Percentiles rank a stretch among this genome's conserved stretches.
phyloP scores from a whole-genome alignment of 1,140 invertebrate genomes.

The Apis laboriosa region DNA sequence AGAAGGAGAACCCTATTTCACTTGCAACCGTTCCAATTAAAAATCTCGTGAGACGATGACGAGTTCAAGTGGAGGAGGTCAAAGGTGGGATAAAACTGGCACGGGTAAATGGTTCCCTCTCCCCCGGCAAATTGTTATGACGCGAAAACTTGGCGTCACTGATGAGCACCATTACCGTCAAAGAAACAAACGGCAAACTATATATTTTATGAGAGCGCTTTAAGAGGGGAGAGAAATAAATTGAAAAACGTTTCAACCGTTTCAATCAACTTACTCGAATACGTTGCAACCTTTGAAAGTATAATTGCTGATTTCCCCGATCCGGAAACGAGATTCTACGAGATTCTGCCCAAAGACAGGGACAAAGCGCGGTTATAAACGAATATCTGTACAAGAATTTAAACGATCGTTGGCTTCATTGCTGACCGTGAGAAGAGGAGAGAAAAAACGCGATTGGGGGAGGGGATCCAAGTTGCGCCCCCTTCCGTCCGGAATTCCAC shows the following conservation, averaged over 20 bases:
- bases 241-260: constrained; percentile 2
- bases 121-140: background rate
- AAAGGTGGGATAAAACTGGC: background rate
- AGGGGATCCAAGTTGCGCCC: too few relatives aligned
- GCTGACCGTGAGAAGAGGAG: too few relatives aligned
- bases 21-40: too few relatives aligned
- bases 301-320: background rate
- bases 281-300: background rate
- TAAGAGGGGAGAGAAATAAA: constrained; percentile 27
- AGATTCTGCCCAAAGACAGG: too few relatives aligned
- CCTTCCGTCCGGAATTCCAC: background rate
- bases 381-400: too few relatives aligned
- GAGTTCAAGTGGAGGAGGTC: background rate
- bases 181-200: background rate
- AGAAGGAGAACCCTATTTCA: too few relatives aligned
- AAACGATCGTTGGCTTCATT: too few relatives aligned
- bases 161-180: background rate
- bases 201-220: constrained; percentile 17
- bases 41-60: too few relatives aligned
- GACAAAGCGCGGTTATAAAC: too few relatives aligned
- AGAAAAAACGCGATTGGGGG: too few relatives aligned
- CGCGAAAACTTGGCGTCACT: background rate
- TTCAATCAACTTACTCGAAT: background rate
- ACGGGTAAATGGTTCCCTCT: background rate
- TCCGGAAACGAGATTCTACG: background rate